phyloP scores from a whole-genome alignment of 1,140 invertebrate genomes.

The Drosophila arizonae region DNA sequence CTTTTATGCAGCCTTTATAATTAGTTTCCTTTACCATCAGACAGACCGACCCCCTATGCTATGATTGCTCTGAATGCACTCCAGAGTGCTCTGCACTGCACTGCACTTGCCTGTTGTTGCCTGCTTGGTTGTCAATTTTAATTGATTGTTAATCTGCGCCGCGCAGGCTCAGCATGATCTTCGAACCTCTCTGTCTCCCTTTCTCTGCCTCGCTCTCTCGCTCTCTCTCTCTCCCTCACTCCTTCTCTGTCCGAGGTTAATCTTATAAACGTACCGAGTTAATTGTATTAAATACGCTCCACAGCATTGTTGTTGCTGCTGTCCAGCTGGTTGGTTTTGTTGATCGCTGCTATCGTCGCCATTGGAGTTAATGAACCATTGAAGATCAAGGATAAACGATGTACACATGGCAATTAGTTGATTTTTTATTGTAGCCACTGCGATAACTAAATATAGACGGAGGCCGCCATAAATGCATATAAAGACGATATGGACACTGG shows the following conservation, averaged over 20 bases:
- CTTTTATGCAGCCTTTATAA: conserved; percentile 78
- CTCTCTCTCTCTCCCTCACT: not conserved
- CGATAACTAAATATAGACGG: conserved; percentile 69
- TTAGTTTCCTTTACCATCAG: conserved; percentile 62
- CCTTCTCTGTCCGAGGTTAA: conserved; percentile 55
- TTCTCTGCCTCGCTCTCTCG: not conserved
- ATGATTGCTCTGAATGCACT: conserved; percentile 17
- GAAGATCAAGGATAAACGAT: conserved; percentile 79
- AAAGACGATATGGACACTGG: conserved; percentile 15
- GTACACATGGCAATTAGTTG: conserved; percentile 73
- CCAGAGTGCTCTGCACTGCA: not conserved
- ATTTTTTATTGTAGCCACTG: conserved; percentile 41
- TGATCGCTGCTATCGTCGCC: conserved; percentile 12
- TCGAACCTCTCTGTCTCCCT: conserved; percentile 14
- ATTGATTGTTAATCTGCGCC: conserved; percentile 79
- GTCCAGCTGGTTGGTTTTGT: conserved; percentile 22
- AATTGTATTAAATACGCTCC: conserved; percentile 80
- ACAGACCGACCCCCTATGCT: not conserved
- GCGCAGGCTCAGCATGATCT: conserved; percentile 60
- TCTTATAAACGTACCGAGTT: conserved; percentile 75
- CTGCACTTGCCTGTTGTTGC: conserved; percentile 1
- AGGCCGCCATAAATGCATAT: conserved; percentile 45
- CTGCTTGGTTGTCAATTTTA: conserved; percentile 74
- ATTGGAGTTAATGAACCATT: conserved; percentile 77
- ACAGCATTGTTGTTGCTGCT: conserved; percentile 53